Evolutionary conservation across 2,113 vertebrate species (phyloP).

Genomic region (Pseudonaja textilis): DNA sequence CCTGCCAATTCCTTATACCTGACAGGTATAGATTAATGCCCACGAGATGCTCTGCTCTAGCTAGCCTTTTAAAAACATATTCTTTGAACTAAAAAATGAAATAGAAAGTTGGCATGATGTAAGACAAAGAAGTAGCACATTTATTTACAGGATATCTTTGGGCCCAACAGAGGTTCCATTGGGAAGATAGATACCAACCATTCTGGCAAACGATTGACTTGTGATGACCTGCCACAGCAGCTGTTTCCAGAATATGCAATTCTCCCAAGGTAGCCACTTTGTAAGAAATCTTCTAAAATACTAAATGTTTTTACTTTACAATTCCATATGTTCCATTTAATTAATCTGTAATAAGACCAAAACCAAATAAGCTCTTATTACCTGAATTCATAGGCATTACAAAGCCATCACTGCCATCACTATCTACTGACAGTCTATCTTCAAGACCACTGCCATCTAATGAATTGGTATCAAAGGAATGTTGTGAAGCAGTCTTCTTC

Average conservation of each 20-base stretch:
- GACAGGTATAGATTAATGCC: not conserved
- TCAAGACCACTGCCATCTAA: slow-evolving; percentile 86
- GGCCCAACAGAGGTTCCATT: not conserved
- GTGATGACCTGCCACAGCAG: not conserved
- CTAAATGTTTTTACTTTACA: not conserved
- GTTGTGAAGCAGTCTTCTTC: slow-evolving; percentile 87
- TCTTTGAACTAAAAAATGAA: not conserved
- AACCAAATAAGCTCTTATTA: slow-evolving; percentile 45
- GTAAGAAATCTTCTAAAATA: not conserved
- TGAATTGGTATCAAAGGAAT: slow-evolving; percentile 86
- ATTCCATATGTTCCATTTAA: not conserved
- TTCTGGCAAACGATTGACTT: not conserved
- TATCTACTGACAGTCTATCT: slow-evolving; percentile 86
- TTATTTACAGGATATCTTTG: not conserved
- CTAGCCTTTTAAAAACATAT: not conserved
- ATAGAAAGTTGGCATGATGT: not conserved
- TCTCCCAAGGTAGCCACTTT: not conserved
- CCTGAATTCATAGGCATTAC: slow-evolving; percentile 87
- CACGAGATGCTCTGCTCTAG: not conserved
- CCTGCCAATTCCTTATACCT: not conserved
- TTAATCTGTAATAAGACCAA: not conserved
- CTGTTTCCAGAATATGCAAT: not conserved
- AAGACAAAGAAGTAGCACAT: not conserved
- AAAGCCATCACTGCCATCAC: slow-evolving; percentile 88
- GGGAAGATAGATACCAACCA: not conserved